Base-by-base conservation (phyloP, 2,797 vertebrate species). In the Emydoidea blandingii region DNA sequence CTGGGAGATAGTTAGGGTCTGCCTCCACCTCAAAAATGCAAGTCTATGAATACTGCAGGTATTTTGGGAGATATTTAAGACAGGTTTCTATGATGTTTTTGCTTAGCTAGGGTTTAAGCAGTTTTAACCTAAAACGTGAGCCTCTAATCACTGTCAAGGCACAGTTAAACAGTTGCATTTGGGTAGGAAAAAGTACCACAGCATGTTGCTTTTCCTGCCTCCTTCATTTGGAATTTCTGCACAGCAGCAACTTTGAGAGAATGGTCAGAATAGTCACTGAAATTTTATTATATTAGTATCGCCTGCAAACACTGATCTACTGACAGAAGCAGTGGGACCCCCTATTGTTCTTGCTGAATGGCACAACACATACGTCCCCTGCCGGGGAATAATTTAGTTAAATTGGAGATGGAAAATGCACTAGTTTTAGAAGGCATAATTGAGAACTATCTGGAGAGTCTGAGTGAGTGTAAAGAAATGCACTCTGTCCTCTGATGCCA, bases 141-240 rank as follows among this genome's bases (percentile, higher is more conserved):
- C 88, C 92, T 81, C 87, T 93, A 93, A 94, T 96, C 68, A 95
- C 49, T 41, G 0, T 83, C 90, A 86, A 91, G 80, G 80, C 74
- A 81, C 89, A 97, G 89, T 94, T 94, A 91, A n/a, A 88, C 94
- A 97, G 94, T 92, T 97, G 94, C 90, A 93, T 92, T 92, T 88
- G 65, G 14, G 14, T 50, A 94, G 47, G 1, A 44, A 84, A 81
- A 23, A 41, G 52, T 85, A 90, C 91, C 54, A 85, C 88, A 92
- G 88, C 86, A 87, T 1, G 21, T 68, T 91, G 91, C 88, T 96
- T 72, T 72, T 94, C 94, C 74, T 95, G 59, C 81, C 91, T 93
- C 81, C 74, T 94, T 79, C 49, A 79, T 87, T 14, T 94, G 83
- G 89, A 92, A 62, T 85, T 85, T 72, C 83, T 83, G 97, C 91